phyloP scores from a whole-genome alignment of 2,888 invertebrate genomes.

The Xestia sexstrigata region DNA sequence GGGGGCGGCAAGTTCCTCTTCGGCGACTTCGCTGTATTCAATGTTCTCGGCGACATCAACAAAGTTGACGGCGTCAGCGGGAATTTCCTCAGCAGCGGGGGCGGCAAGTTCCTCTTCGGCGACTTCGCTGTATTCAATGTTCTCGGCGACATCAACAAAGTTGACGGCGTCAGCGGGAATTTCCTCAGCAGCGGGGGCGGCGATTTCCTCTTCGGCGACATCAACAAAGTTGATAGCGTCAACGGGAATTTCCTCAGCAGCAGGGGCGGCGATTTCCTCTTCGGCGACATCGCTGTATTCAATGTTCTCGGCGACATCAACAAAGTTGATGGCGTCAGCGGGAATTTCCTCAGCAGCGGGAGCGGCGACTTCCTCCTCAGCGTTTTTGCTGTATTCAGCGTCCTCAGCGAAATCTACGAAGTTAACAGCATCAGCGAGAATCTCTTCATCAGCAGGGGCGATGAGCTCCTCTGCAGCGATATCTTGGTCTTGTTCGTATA shows the following conservation, averaged over 20 bases:
- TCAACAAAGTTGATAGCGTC: conserved; percentile 29
- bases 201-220: conserved; percentile 10
- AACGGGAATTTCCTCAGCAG: conserved; percentile 13
- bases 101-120: conserved; percentile 18
- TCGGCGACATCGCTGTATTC: conserved; percentile 4
- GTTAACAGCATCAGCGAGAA: conserved; percentile 31
- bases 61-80: conserved; percentile 26
- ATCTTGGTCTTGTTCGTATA: conserved; percentile 18
- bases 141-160: conserved; percentile 19
- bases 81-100: conserved; percentile 5
- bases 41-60: conserved; percentile 21
- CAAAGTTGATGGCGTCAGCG: conserved; percentile 25
- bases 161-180: conserved; percentile 26
- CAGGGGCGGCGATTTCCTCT: background rate
- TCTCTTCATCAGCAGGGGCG: conserved; percentile 22
- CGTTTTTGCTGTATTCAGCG: conserved; percentile 18
- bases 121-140: conserved; percentile 13
- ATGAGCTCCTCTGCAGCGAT: conserved; percentile 17
- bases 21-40: conserved; percentile 14
- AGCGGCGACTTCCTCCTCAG: conserved; percentile 16
- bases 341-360: conserved; percentile 16
- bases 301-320: conserved; percentile 36
- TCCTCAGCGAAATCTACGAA: conserved; percentile 50
- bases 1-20: background rate
- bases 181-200: conserved; percentile 1